A percentile compares a stretch with the other conserved stretches of the same genome.
phyloP scores from a whole-genome alignment of 2,113 vertebrate species.

The Myiagra hebetior region DNA sequence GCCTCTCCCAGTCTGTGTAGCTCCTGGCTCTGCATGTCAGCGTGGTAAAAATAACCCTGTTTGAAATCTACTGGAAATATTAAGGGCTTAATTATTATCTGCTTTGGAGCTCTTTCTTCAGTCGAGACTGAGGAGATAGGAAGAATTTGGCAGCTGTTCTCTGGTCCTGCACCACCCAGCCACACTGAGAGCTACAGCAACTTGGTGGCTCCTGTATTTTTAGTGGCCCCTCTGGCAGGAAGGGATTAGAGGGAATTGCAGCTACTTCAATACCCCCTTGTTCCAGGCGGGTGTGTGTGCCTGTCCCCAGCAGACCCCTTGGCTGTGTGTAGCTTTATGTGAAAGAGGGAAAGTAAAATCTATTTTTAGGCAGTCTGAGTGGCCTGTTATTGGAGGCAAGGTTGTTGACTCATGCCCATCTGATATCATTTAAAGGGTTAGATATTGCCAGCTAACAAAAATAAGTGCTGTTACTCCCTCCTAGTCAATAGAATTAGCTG shows the following conservation, averaged over 20 bases:
- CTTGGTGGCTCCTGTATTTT: neutral
- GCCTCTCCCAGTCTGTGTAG: neutral
- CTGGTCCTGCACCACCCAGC: neutral
- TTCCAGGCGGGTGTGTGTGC: neutral
- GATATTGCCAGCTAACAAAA: neutral
- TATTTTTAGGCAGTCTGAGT: slow-evolving; percentile 25
- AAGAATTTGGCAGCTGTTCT: neutral
- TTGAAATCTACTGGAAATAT: neutral
- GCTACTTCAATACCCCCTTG: neutral
- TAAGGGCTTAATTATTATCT: slow-evolving; percentile 15
- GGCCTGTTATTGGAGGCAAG: neutral
- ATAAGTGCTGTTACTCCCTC: neutral
- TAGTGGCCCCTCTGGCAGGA: neutral
- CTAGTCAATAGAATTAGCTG: neutral
- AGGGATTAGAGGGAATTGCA: neutral
- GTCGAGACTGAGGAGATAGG: neutral
- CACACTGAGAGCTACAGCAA: neutral
- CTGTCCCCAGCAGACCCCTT: neutral
- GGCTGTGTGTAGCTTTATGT: neutral
- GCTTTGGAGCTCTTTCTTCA: neutral
- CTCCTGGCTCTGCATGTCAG: neutral
- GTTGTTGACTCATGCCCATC: slow-evolving; percentile 46
- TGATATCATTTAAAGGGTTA: slow-evolving; percentile 26
- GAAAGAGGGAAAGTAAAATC: neutral
- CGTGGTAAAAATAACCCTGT: neutral